These are phyloP conservation scores for Pteronotus mesoamericanus DNA, from an alignment of 2,797 vertebrate species.

Conservation along the genomic window DNA sequence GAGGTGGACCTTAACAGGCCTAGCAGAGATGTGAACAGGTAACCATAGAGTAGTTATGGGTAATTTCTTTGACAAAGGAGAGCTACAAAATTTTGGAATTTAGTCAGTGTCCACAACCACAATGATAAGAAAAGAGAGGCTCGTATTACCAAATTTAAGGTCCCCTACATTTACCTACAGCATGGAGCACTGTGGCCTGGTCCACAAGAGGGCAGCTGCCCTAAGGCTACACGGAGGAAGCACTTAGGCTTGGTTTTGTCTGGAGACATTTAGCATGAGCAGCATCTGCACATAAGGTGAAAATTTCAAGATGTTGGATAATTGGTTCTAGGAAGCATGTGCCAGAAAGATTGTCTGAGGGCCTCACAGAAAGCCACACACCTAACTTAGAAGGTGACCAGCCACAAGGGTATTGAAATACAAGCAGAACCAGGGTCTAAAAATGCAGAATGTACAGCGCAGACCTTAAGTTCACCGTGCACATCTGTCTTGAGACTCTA, in stretches of 20 bases:
- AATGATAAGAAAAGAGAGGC: background rate
- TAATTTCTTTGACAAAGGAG: conserved; percentile 8
- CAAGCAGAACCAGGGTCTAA: background rate
- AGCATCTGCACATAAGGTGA: background rate
- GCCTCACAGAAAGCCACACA: background rate
- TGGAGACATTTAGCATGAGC: background rate
- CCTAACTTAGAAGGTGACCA: background rate
- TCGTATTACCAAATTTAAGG: background rate
- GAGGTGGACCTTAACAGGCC: background rate
- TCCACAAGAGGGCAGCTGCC: background rate
- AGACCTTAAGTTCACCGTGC: background rate
- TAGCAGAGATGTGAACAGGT: background rate
- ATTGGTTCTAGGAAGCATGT: background rate
- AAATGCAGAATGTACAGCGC: background rate
- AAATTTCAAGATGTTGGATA: background rate
- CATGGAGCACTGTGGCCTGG: background rate
- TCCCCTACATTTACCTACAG: background rate
- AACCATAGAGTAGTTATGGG: background rate
- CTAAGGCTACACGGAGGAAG: background rate
- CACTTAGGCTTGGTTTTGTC: background rate
- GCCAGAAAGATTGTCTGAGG: background rate
- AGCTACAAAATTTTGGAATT: conserved; percentile 2
- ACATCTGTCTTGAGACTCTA: background rate
- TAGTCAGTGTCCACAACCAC: conserved; percentile 17
- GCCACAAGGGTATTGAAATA: background rate